Base-by-base conservation (phyloP, 2,797 vertebrate genomes). In the Cichlasoma orientale region DNA sequence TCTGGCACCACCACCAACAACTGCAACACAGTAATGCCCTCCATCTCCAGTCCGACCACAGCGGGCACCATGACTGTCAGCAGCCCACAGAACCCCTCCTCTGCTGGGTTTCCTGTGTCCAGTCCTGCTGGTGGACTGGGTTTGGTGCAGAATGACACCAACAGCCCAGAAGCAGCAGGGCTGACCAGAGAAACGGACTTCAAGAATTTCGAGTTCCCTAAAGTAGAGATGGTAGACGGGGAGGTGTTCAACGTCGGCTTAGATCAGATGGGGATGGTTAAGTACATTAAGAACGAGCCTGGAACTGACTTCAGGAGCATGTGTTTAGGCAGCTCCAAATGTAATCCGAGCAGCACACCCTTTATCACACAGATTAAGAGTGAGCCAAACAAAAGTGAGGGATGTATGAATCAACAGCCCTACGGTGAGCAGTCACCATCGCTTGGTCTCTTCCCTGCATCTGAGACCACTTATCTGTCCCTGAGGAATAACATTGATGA, bases 401-500 rank as follows among this genome's bases (percentile, higher is more conserved):
- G 96, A 59, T 99, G 98, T 95, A 97, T 97, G 78, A 97, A 96
- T 92, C 89, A 94, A 77, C 94, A 96, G 80, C 96, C 97, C 89
- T 98, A 97, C 83, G 89, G 95, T 75, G 97, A 96, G 82, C 96
- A 94, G 33, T 88, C 96, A 29, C 92, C 96, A 31, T 93, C 97
- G 58, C 88, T 95, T 72, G 97, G 97, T 91, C 97, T 97, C 78
- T 99, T 98, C 92, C 96, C 97, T 73, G 96, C 96, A 57, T 96
- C 98, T 83, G 98, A 99, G 93, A 97, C 97, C 87, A 98, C 98
- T 0, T 99, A 99, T 90, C 97, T 99, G 94, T 98, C 98, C 91
- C 96, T 99, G 88, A 98, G 98, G 97, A 97, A 99, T 95, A 98
- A 98, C 93, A 97, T 99, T 88, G 98, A 99, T 92, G 98, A 98